Evolutionary conservation across 2,888 invertebrate species (phyloP), one percentile per base, ranked within the genome.

Genomic region (Pilophorus perplexus): DNA sequence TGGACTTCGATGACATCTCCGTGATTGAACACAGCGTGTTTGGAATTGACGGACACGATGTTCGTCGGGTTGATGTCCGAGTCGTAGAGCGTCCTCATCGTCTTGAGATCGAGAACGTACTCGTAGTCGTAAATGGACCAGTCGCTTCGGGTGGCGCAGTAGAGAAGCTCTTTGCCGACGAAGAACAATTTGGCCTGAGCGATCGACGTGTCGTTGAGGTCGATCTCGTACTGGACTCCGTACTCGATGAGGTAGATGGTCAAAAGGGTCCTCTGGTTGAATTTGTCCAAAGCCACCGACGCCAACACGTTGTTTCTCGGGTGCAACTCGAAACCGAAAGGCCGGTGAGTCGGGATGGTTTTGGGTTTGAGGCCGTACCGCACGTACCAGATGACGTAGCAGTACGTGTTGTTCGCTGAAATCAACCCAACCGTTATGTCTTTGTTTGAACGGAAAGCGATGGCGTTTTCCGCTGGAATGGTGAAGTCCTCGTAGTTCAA

Each of bases 1-100:
- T 18, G 74, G 73, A 42, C 75, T 75, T 1, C 67, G 22, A 69
- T 59, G 6, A 42, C 60, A n/a, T 69, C 69, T 2, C 59, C 57
- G 14, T 65, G 65, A 16, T 46, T 37, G 65, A 66, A 69, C 3
- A 69, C 65, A 14, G 69, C 69, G 33, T 67, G 67, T 64, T 64
- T 69, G 3, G 69, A 67, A 44, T 69, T 67, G 27, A 69, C 55
- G 20, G 65, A 67, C 3, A 69, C 44, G n/a, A 69, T 50, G 28
- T 67, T 65, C n/a, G 67, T 67, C 22, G 65, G 67, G 3, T 52
- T 65, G 12, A 69, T 33, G 4, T 69, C 67, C 3, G 44, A 37
- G 27, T 69, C 67, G 44, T 69, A 69, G 3, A 69, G 60, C 12
- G 59, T 27, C 14, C 33, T 27, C 44, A 67, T 67, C 12, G 67